Evolutionary conservation across 1,140 invertebrate species (phyloP).

Genomic region (Drosophila fuyamai): DNA sequence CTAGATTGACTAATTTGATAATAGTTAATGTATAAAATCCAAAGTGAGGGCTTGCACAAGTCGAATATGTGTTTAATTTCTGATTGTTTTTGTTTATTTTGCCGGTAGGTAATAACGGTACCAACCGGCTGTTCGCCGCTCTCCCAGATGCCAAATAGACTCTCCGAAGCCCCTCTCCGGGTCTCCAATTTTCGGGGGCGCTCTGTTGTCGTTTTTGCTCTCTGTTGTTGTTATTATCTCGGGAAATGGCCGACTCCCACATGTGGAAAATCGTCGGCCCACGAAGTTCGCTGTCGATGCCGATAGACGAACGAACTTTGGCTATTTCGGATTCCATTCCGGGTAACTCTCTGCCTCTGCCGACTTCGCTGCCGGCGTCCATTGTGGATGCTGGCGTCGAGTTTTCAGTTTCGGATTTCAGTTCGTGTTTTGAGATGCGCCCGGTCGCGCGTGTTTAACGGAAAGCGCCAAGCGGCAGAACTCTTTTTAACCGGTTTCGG

Average conservation of each 20-base stretch:
- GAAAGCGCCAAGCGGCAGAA: constrained; percentile 39
- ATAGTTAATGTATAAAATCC: no score
- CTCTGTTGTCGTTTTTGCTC: constrained; percentile 59
- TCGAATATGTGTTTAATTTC: background rate
- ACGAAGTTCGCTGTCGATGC: constrained; percentile 34
- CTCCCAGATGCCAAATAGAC: constrained; percentile 8
- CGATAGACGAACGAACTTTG: constrained; percentile 41
- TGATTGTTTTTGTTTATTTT: constrained; percentile 50
- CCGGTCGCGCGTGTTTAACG: constrained; percentile 76
- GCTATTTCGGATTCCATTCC: constrained; percentile 74
- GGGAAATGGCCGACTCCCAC: constrained; percentile 45
- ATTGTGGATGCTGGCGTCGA: constrained; percentile 37
- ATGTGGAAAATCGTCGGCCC: constrained; percentile 19
- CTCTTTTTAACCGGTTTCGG: constrained; percentile 51
- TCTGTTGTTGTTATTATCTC: constrained; percentile 82
- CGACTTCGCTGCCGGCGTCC: constrained; percentile 7
- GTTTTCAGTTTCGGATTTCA: constrained; percentile 71
- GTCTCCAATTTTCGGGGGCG: constrained; percentile 39
- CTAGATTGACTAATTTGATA: no score
- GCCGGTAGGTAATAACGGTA: constrained; percentile 59
- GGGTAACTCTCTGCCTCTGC: constrained; percentile 54
- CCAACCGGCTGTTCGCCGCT: constrained; percentile 56
- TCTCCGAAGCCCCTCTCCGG: constrained; percentile 14
- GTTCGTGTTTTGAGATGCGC: constrained; percentile 84
- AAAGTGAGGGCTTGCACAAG: background rate